Evolutionary conservation across 2,797 vertebrate genomes (phyloP), one percentile per base, ranked within the genome.

Genomic region (Eospalax fontanierii): DNA sequence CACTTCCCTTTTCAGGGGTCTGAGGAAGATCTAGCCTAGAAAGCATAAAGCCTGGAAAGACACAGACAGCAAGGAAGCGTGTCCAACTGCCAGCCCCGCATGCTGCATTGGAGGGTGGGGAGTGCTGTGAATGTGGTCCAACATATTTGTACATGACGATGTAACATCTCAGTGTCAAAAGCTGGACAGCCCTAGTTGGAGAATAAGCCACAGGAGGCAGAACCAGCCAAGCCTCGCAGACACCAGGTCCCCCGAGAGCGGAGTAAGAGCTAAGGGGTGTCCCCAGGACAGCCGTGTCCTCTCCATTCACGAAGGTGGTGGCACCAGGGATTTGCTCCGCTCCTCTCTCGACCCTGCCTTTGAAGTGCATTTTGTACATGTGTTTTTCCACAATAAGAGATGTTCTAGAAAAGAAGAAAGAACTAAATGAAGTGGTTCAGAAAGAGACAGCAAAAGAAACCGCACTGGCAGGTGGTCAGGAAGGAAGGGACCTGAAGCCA

Each of bases 311-410:
- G 26, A 14, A 63, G 28, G 46, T 1, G 26, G 46, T 12, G 40
- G 50, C 19, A 1, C 26, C 6, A 0, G 26, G 59, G 28, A 2
- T 38, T 16, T 46, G 26, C 50, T 63, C 46, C 1, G 4, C 40
- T 3, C 61, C 7, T 3, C 1, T n/a, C n/a, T n/a, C n/a, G n/a
- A 19, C 0, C 0, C 61, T 19, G 26, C 33, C 16, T 2, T 54
- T 38, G 21, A 33, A 6, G 28, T 4, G 33, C 19, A 22, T 33
- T 80, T 68, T 28, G 0, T n/a, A 16, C 0, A 10, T 3, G 4
- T 75, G 86, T 6, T 81, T 95, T 86, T 83, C 73, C 43, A 73
- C 33, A 2, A 40, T 28, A 22, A 74, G 38, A 26, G 38, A 26
- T 46, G 19, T n/a, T 71, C 26, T n/a, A 63, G 40, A 26, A 61